A percentile compares a stretch with the other conserved stretches of the same genome.
These are phyloP conservation scores for Pomatorhinus ruficollis DNA, from an alignment of 2,113 vertebrate species.

Conservation along the genomic window DNA sequence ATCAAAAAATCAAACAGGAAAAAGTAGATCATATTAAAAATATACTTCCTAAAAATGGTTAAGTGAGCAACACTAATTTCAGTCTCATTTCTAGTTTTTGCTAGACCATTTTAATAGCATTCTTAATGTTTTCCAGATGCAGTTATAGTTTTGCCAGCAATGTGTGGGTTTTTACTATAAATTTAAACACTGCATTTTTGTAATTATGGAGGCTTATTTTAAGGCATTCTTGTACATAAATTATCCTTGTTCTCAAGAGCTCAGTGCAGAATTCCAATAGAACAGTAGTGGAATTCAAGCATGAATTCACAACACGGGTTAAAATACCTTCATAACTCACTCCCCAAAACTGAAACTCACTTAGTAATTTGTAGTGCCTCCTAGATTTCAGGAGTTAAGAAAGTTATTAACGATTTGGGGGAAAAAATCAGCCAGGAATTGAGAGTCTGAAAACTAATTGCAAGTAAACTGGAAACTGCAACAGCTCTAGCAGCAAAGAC, in stretches of 20 bases:
- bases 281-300: constrained; percentile 43
- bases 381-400: not conserved
- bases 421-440: not conserved
- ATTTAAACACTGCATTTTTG: constrained; percentile 92
- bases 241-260: constrained; percentile 54
- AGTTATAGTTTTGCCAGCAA: constrained; percentile 77
- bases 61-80: constrained; percentile 60
- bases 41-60: constrained; percentile 39
- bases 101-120: constrained; percentile 74
- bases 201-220: constrained; percentile 85
- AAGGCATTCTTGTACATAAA: constrained; percentile 75
- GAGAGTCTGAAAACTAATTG: not conserved
- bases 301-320: not conserved
- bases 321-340: not conserved
- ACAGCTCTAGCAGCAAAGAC: rapidly evolving
- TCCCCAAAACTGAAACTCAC: not conserved
- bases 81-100: constrained; percentile 36
- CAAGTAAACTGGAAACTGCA: not conserved
- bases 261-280: constrained; percentile 33
- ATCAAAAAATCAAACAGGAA: not conserved
- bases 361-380: not conserved
- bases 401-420: not conserved
- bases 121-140: constrained; percentile 87
- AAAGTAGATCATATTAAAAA: not conserved
- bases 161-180: constrained; percentile 90